Evolutionary conservation across 2,113 vertebrate species (phyloP), one percentile per base, ranked within the genome.

Genomic region (Nerophis lumbriciformis): DNA sequence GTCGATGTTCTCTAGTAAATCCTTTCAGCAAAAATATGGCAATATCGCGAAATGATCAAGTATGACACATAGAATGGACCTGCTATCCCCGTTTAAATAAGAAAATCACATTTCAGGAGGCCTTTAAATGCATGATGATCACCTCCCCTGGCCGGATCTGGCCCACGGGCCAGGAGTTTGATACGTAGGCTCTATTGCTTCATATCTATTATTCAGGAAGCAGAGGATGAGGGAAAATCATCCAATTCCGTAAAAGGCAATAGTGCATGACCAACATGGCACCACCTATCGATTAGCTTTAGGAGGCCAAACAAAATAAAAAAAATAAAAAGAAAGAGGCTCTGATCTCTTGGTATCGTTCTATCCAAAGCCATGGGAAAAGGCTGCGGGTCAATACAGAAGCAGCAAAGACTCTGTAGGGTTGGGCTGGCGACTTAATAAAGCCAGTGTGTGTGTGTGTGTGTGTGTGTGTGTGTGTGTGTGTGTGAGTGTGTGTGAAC

Each of bases 311-410:
- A 79, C 78, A 82, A 68, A 74, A 59, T 68, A 69, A 65, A 83
- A 79, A 81, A 76, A 77, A 85, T 59, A 82, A 78, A 81, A 78
- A 78, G 65, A 55, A 28, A 2, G 61, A 76, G 70, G 62, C 70
- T 80, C 66, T 15, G 63, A 73, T 83, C 67, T 68, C 76, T 68
- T 8, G 21, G 75, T 78, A 83, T 83, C 71, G 84, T 86, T 84
- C 73, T 69, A 67, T 66, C 67, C 59, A 44, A 73, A 71, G 80
- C 73, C 81, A 83, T 73, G 78, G 75, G 75, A 84, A 82, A 85
- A 81, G 81, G 81, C 83, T 85, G 72, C 78, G 69, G 80, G 87
- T 88, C 83, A 86, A 85, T 86, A 86, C 59, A 55, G 51, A 57
- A 69, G 78, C 64, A 72, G 67, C 65, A 65, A 13, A 49, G 75